Evolutionary conservation across 2,797 vertebrate species (phyloP).

Genomic region (Remorina albescens): DNA sequence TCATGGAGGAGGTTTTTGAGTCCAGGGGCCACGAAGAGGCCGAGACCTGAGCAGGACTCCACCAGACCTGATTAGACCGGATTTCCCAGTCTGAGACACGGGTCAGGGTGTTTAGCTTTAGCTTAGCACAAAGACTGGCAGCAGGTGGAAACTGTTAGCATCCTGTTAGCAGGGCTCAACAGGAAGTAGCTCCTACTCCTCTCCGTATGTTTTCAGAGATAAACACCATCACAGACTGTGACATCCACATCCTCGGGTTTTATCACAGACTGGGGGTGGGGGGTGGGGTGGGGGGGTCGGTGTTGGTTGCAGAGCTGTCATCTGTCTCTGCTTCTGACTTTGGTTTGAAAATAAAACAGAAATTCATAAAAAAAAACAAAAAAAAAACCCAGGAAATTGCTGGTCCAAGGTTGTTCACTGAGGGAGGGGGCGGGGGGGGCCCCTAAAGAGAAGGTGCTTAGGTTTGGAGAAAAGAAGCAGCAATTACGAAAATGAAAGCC

Average conservation of each 20-base stretch:
- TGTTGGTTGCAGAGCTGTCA: slow-evolving; percentile 59
- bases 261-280: not conserved
- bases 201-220: slow-evolving; percentile 4
- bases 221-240: too few relatives aligned
- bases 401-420: slow-evolving; percentile 77
- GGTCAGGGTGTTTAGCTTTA: not conserved
- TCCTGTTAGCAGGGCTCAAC: too few relatives aligned
- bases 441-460: slow-evolving; percentile 82
- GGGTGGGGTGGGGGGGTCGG: slow-evolving; percentile 12
- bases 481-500: slow-evolving; percentile 90
- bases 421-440: not conserved
- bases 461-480: slow-evolving; percentile 82
- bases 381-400: slow-evolving; percentile 57
- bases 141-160: not conserved
- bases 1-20: too few relatives aligned
- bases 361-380: slow-evolving; percentile 49
- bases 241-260: not conserved
- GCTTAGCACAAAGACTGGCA: not conserved
- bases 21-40: too few relatives aligned
- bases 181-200: not conserved
- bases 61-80: too few relatives aligned
- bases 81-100: too few relatives aligned
- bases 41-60: too few relatives aligned
- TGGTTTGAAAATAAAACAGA: slow-evolving; percentile 59
- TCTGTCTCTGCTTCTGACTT: slow-evolving; percentile 38